These are phyloP conservation scores for Zosterops japonicus DNA, from an alignment of 2,113 vertebrate genomes.

Conservation along the genomic window DNA sequence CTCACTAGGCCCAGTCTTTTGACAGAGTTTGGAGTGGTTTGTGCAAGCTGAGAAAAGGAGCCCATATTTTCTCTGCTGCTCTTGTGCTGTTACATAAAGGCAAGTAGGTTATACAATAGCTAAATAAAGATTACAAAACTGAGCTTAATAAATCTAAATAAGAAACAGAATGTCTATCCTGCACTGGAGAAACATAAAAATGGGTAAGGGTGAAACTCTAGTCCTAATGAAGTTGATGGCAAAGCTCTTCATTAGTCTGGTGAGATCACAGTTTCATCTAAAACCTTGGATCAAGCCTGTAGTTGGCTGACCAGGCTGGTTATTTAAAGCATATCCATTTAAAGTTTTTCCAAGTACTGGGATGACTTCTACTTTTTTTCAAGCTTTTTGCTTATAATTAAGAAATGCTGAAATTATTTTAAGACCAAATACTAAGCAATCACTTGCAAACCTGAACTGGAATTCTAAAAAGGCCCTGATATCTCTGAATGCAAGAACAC, in stretches of 20 bases:
- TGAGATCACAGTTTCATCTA: not conserved
- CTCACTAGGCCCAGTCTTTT: not conserved
- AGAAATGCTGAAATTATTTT: not conserved
- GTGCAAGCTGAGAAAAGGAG: not conserved
- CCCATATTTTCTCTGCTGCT: not conserved
- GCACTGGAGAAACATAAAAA: not conserved
- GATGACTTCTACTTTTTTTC: not conserved
- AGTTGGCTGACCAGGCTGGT: not conserved
- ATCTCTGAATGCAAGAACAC: not conserved
- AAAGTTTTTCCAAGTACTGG: not conserved
- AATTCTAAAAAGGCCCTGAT: not conserved
- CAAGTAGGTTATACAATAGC: conserved; percentile 10
- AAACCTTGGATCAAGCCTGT: not conserved
- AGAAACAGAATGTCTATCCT: conserved; percentile 4
- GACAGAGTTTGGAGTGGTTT: not conserved
- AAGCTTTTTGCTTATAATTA: not conserved
- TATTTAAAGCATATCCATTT: not conserved
- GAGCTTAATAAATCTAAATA: conserved; percentile 10
- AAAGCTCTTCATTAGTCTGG: not conserved
- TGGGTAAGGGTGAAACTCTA: not conserved
- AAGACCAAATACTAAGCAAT: not conserved
- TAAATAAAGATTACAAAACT: conserved; percentile 13
- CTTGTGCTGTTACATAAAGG: not conserved
- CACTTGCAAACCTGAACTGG: not conserved
- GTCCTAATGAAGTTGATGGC: conserved; percentile 20